Base-by-base conservation (phyloP, 2,113 vertebrate genomes). In the Oreocharis arfaki region DNA sequence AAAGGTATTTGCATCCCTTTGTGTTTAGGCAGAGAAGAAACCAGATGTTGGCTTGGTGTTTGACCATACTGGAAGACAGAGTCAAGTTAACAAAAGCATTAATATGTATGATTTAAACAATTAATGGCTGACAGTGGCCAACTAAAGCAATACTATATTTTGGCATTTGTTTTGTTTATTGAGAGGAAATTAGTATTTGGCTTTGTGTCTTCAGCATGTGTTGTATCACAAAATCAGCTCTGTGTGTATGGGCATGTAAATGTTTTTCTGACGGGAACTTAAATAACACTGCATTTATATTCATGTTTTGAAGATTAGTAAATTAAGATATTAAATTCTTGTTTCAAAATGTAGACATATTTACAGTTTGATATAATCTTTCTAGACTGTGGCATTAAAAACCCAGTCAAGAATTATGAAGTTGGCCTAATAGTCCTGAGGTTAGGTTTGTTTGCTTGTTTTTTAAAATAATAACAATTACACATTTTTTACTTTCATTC, bases 1-100 rank as follows among this genome's bases (percentile, higher is more conserved):
- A 90, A 86, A 84, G 76, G 50, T 67, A 39, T 94, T 94, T 93
- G 23, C 60, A 63, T 94, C 87, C 41, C 18, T 74, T 92, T 78
- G 20, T 78, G 83, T 84, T 52, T 9, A 81, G 56, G 32, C 44
- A 41, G 47, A 65, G 81, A 24, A 49, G 68, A 80, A 87, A 77
- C 30, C 67, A 92, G 68, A 70, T 96, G 69, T 93, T 92, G 68
- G 57, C 86, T 87, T 71, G 60, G 52, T 83, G 49, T 88, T 81
- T 84, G 64, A 41, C 64, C 53, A 7, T 32, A 4, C 20, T 94
- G 46, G 28, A 67, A 92, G 80, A 75, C 28, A 23, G 39, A 87
- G 21, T 92, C 75, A 71, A 70, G 71, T 71, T 90, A 94, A 84
- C 73, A 87, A 84, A 95, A 68, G 64, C 60, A 23, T 79, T 84